Base-by-base conservation (phyloP, 2,888 invertebrate species). In the Mesorhabditis spiculigera region DNA sequence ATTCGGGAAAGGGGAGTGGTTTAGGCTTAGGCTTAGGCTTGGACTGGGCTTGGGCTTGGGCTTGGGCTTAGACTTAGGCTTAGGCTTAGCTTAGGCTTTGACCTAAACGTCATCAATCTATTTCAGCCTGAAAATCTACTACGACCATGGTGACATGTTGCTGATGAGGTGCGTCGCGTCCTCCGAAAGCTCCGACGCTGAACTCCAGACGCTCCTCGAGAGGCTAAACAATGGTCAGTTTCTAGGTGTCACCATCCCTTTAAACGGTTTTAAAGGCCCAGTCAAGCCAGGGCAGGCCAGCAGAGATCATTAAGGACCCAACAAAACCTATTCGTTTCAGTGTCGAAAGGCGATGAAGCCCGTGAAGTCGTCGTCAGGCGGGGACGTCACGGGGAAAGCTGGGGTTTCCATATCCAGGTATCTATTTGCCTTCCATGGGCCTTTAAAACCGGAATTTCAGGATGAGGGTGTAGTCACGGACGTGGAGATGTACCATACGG, bases 101-200 rank as follows among this genome's bases (percentile, higher is more conserved):
- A 8, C 45, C 66, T 67, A 67, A 71, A 43, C 71, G 79, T 16
- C 45, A 43, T 58, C 5, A 65, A 13, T n/a, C 13, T 13, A 44
- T 13, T 68, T 65, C 61, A 81, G 82, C 4, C 67, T 84, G 43
- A 84, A 82, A 70, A 65, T 84, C 41, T 95, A 93, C 88, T 93
- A 94, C 88, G 94, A 95, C 87, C 93, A 93, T 87, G 94, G 95
- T 4, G 95, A 95, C 88, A 93, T 93, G 86, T 90, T 94, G 79
- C 91, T 92, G 5, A 89, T 94, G 74, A 76, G 83, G 67, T 83
- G 82, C 65, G 91, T 92, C 81, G 91, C 92, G 85, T 89, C 91
- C 70, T 90, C 64, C 8, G 82, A 83, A 45, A 50, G 58, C 58
- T 79, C 79, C 10, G 83, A 82, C 62, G 90, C 90, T 4, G 92